A percentile compares a stretch with the other conserved stretches of the same genome.
phyloP scores from a whole-genome alignment of 2,888 invertebrate species.

The Globia sparganii region DNA sequence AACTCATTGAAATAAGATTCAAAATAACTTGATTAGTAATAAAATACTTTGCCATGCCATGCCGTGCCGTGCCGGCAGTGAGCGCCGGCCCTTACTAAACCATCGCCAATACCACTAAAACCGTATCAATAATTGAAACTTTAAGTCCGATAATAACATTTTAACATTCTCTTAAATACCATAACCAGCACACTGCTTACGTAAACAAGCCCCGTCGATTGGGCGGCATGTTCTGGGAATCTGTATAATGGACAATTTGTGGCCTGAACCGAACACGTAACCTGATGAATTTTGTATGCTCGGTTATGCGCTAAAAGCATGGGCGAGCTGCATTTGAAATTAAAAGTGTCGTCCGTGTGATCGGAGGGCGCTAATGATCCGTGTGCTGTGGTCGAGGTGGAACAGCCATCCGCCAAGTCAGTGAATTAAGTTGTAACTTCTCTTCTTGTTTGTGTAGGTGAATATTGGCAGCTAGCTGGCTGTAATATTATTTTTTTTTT shows the following conservation, averaged over 20 bases:
- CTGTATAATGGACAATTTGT: slow-evolving; percentile 47
- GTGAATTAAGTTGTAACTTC: background rate
- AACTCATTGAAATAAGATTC: too few relatives aligned
- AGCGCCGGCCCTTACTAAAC: background rate
- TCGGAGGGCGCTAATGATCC: slow-evolving; percentile 25
- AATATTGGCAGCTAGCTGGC: too few relatives aligned
- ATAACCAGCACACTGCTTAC: slow-evolving; percentile 6
- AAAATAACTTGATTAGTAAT: too few relatives aligned
- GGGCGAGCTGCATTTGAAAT: slow-evolving; percentile 35
- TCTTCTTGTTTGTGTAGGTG: background rate
- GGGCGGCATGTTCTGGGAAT: slow-evolving; percentile 22
- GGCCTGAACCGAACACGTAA: slow-evolving; percentile 22
- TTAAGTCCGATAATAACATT: background rate
- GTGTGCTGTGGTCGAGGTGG: slow-evolving; percentile 7
- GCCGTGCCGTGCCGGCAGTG: too few relatives aligned
- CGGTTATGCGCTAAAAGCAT: slow-evolving; percentile 29
- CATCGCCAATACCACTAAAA: background rate
- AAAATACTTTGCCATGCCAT: too few relatives aligned
- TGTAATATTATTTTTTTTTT: too few relatives aligned
- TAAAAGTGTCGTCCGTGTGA: slow-evolving; percentile 34
- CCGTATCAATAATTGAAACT: slow-evolving; percentile 9
- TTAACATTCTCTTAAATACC: background rate
- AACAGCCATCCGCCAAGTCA: background rate
- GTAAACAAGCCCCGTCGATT: slow-evolving; percentile 27
- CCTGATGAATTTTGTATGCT: slow-evolving; percentile 51